These are phyloP conservation scores for Bombyx huttoni DNA, from an alignment of 2,888 invertebrate genomes.

Conservation along the genomic window DNA sequence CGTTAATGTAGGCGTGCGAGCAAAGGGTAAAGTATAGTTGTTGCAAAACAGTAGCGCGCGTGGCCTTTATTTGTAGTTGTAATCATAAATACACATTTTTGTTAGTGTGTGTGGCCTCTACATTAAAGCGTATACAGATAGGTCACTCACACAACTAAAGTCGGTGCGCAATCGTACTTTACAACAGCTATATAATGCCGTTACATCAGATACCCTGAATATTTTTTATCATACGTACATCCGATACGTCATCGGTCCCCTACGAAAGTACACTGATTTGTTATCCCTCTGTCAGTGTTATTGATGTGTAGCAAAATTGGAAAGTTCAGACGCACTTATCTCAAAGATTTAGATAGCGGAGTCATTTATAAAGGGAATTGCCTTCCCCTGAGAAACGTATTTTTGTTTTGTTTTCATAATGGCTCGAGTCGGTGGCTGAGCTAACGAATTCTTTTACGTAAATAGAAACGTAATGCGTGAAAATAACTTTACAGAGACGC, in stretches of 20 bases:
- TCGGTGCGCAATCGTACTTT: no score
- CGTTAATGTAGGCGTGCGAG: no score
- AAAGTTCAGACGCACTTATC: constrained; percentile 69
- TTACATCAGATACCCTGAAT: background rate
- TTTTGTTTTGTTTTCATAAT: background rate
- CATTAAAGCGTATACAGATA: no score
- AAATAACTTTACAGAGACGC: no score
- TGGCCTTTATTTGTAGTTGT: no score
- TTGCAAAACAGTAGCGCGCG: no score
- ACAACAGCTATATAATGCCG: background rate
- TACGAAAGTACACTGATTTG: constrained; percentile 58
- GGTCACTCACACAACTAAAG: no score
- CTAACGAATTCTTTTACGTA: background rate
- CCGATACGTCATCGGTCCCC: constrained; percentile 12
- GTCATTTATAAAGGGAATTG: constrained; percentile 66
- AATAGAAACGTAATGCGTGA: no score
- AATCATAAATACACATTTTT: no score
- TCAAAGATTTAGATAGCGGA: constrained; percentile 67
- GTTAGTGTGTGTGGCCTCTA: no score
- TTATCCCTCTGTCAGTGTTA: constrained; percentile 64
- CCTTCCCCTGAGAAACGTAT: constrained; percentile 39
- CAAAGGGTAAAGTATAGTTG: no score
- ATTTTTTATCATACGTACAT: background rate
- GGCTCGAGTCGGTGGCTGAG: background rate
- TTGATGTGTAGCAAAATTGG: constrained; percentile 72